Conservation (phyloP, 2,797 vertebrate species). For the Sebastes vulpes region DNA sequence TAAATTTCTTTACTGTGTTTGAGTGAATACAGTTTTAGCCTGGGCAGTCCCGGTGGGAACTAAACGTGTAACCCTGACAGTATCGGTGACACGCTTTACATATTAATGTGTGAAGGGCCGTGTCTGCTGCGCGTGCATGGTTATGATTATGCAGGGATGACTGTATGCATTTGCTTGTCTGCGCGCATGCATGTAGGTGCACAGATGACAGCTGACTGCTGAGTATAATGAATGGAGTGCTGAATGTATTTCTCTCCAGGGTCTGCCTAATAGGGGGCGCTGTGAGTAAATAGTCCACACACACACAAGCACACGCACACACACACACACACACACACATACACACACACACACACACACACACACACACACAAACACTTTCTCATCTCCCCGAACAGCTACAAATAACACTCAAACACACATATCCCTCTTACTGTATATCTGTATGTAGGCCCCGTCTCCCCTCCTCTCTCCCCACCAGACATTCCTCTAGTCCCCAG, state of each 20-base stretch:
- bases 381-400: neutral
- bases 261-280: constrained; percentile 61
- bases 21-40: constrained; percentile 16
- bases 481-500: constrained; percentile 76
- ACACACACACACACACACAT: constrained; percentile 27
- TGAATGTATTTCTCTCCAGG: constrained; percentile 74
- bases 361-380: constrained; percentile 33
- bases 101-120: constrained; percentile 32
- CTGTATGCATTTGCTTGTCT: constrained; percentile 12
- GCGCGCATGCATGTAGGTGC: constrained; percentile 6
- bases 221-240: constrained; percentile 78
- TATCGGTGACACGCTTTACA: constrained; percentile 52
- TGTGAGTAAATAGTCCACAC: constrained; percentile 57
- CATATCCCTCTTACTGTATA: constrained; percentile 20
- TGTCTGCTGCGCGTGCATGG: constrained; percentile 5
- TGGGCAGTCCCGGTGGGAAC: constrained; percentile 13
- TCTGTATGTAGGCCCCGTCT: constrained; percentile 29
- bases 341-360: constrained; percentile 27
- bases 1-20: neutral
- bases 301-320: constrained; percentile 31
- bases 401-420: constrained; percentile 49
- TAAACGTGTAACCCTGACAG: constrained; percentile 21
- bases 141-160: constrained; percentile 19
- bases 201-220: constrained; percentile 68
- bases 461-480: constrained; percentile 29